Base-by-base conservation (phyloP, 2,113 vertebrate species). In the Polyodon spathula region DNA sequence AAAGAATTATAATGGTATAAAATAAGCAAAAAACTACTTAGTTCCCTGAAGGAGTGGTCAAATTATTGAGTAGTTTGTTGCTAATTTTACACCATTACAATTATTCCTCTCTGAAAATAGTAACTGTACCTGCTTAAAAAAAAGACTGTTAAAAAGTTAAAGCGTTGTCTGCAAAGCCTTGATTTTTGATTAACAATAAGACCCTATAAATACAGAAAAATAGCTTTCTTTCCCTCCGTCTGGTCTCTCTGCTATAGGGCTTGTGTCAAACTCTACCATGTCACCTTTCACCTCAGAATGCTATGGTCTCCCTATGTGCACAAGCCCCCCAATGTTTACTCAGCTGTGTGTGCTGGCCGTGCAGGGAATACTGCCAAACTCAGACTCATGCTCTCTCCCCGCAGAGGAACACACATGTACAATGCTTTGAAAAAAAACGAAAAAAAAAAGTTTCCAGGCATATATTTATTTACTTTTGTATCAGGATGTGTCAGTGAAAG, bases 381-480 rank as follows among this genome's bases (percentile, higher is more conserved):
- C 61, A 62, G 17, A 38, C 69, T 63, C 57, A 64, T 50, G 66
- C 64, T 66, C 40, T 59, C 58, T 58, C 37, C 60, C 63, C 54
- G 10, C 2, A 10, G 54, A 46, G 61, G n/a, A 41, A 59, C 17
- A 38, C 56, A 43, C 40, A 58, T 37, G 55, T 41, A 56, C 54
- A 52, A 27, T 27, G 27, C 27, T 27, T 27, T 27, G 27, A 27
- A 27, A 27, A 27, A 27, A 27, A 27, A 27, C n/a, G n/a, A n/a
- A n/a, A n/a, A n/a, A 66, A 51, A 66, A 40, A 50, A 54, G 52
- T 60, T 59, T 44, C 40, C 48, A 68, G 64, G 60, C 66, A 53
- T 41, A 56, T 59, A 64, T 63, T 27, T 83, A 79, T 86, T 84
- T 84, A 77, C 81, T 84, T 86, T 79, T 79, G 75, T 81, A 86